Evolutionary conservation across 2,113 vertebrate species (phyloP), one percentile per base, ranked within the genome.

Genomic region (Cettia cetti): DNA sequence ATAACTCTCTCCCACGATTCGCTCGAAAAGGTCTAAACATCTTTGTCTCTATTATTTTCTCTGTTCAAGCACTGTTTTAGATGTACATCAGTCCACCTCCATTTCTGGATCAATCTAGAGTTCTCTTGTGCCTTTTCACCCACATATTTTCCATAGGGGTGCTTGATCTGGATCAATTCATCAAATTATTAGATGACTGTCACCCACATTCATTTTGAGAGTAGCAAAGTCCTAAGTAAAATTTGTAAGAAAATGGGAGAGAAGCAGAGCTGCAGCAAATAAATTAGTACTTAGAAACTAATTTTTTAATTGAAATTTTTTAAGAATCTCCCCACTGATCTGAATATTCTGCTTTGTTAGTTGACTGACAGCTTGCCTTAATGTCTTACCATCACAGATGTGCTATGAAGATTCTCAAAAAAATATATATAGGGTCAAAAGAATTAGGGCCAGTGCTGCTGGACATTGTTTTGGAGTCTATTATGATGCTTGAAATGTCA

Each of bases 11-110:
- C 97, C 98, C 98, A 99, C 97, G 89, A 97, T 98, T 98, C 97
- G 97, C 98, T 98, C 98, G 95, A 98, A 98, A 98, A 98, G 98
- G 97, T 98, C 98, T 98, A 98, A 98, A 98, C 97, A 97, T 98
- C 98, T 98, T 98, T 98, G 96, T 98, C 98, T 97, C 92, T 98
- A 96, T 98, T 98, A 97, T 97, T 98, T 98, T 98, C 93, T 98
- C 94, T 98, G 98, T 98, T 98, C 94, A 98, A 99, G 96, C 97
- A 97, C 97, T 97, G 96, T 98, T 97, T 96, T 98, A 97, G 86
- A 96, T 98, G 98, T 97, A 94, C 98, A 98, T 98, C 97, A 97
- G 96, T 97, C 96, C 98, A 97, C 97, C 95, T 96, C 94, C 97
- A 98, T 98, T 96, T 95, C 93, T 96, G 91, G 78, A 97, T 91